Evolutionary conservation across 1,140 invertebrate genomes (phyloP).

Genomic region (Phymastichus coffea): DNA sequence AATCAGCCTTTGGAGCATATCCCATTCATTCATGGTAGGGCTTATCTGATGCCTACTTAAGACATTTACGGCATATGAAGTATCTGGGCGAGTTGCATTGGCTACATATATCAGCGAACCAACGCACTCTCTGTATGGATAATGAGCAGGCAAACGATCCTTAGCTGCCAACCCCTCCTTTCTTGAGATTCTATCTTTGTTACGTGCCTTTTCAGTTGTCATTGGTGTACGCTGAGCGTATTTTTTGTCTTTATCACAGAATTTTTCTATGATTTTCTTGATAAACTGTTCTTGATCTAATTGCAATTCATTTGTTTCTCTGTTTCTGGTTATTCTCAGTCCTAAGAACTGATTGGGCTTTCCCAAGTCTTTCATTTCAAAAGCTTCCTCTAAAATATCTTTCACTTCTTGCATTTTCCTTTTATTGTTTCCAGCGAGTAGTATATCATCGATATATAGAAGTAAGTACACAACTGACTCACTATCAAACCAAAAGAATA

Average conservation of each 20-base stretch:
- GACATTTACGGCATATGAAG: too few relatives aligned
- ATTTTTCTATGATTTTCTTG: background rate
- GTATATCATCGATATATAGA: conserved; percentile 17
- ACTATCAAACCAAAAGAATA: conserved; percentile 25
- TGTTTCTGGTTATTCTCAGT: background rate
- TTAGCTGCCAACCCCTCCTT: too few relatives aligned
- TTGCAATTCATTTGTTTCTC: background rate
- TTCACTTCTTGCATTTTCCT: background rate
- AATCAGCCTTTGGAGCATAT: background rate
- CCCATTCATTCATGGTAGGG: background rate
- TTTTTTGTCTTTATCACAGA: background rate
- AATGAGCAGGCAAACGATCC: too few relatives aligned
- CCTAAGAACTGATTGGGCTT: background rate
- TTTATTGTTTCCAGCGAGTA: conserved; percentile 9
- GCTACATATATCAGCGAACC: background rate
- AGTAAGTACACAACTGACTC: background rate
- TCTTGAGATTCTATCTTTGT: background rate
- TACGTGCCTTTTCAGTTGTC: background rate
- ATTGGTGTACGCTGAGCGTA: background rate
- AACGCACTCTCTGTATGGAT: background rate
- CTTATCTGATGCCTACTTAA: background rate
- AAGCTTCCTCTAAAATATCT: background rate
- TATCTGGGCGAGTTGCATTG: too few relatives aligned
- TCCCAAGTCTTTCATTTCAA: background rate
- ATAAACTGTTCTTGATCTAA: background rate